phyloP scores from a whole-genome alignment of 64 coral and sea anemone species.

The Actinia tenebrosa region DNA sequence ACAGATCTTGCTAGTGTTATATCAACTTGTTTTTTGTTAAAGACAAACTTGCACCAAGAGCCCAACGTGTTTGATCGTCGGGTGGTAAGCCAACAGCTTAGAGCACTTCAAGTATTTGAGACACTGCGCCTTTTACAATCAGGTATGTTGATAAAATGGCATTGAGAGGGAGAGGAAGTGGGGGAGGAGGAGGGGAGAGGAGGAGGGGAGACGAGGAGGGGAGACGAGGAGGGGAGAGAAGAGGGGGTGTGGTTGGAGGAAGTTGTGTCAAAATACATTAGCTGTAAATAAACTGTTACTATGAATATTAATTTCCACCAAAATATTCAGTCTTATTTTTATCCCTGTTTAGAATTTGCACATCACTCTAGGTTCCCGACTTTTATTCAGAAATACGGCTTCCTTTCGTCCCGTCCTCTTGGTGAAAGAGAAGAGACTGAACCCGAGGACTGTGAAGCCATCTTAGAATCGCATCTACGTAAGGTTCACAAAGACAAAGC shows the following conservation, averaged over 20 bases:
- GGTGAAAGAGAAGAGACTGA: constrained; percentile 8
- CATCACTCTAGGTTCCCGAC: background rate
- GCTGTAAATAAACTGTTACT: too few relatives aligned
- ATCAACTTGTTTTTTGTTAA: background rate
- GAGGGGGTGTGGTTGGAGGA: too few relatives aligned
- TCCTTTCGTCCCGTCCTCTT: constrained; percentile 1
- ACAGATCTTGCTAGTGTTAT: background rate
- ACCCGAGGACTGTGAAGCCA: constrained; percentile 8
- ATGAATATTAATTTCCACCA: background rate
- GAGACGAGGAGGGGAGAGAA: too few relatives aligned
- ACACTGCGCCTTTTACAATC: constrained; percentile 77
- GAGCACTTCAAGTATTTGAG: constrained; percentile 79
- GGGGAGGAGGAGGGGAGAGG: background rate
- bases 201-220: too few relatives aligned
- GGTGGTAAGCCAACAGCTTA: constrained; percentile 67
- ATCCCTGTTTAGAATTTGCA: background rate
- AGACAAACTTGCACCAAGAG: constrained; percentile 51
- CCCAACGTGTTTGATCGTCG: constrained; percentile 51
- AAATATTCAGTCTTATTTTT: background rate
- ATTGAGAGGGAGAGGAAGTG: background rate
- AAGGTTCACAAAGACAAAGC: background rate
- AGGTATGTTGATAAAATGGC: background rate
- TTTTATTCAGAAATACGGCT: constrained; percentile 16
- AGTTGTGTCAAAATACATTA: too few relatives aligned
- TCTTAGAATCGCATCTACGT: background rate